A percentile compares a stretch with the other conserved stretches of the same genome.
Evolutionary conservation across 2,113 vertebrate genomes (phyloP).

Genomic region (Pollimyrus isidori): DNA sequence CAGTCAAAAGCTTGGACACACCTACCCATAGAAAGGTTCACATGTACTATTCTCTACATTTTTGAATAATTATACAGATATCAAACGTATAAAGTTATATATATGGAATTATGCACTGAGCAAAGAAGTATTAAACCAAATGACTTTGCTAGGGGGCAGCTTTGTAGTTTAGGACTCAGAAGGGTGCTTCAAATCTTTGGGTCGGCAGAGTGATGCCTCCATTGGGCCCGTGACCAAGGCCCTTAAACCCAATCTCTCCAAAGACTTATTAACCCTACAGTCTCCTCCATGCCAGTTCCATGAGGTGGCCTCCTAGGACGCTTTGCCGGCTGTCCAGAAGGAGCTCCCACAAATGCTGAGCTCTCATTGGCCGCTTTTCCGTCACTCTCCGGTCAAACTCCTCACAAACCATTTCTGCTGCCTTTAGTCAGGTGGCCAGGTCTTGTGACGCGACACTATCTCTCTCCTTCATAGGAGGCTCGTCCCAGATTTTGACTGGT

Average conservation of each 20-base stretch:
- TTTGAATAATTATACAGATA: no score
- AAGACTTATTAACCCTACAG: background rate
- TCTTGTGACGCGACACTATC: background rate
- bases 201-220: background rate
- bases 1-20: background rate
- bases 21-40: background rate
- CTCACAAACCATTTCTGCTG: background rate
- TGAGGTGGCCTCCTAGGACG: background rate
- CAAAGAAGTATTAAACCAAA: no score
- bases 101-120: no score
- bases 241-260: background rate
- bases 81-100: no score
- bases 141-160: no score
- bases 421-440: background rate
- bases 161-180: background rate
- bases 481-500: background rate
- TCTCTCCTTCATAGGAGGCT: background rate
- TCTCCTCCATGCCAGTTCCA: background rate
- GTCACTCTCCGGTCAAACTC: background rate
- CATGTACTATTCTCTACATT: no score
- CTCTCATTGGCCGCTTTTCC: background rate
- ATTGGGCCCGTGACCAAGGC: background rate
- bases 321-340: background rate
- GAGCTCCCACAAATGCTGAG: background rate
- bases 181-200: background rate